Evolutionary conservation across 2,113 vertebrate species (phyloP).

Genomic region (Rafetus swinhoei): DNA sequence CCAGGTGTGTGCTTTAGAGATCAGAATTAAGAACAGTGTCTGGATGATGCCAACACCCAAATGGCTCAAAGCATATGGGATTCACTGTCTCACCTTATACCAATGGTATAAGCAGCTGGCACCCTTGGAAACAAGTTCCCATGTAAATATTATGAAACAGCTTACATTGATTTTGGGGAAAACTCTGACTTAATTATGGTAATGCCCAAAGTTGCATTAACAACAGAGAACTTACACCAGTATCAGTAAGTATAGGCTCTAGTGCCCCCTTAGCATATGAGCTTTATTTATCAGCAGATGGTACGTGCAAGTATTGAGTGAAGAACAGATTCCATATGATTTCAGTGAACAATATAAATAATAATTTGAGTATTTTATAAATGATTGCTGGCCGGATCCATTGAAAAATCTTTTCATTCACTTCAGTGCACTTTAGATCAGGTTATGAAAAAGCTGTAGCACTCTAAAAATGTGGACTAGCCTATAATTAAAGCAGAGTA

Average conservation of each 20-base stretch:
- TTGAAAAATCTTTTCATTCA: neutral
- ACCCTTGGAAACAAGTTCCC: rapidly evolving
- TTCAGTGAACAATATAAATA: neutral
- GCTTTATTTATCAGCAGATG: rapidly evolving
- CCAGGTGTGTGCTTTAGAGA: rapidly evolving
- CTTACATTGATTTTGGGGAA: neutral
- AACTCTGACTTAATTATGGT: rapidly evolving
- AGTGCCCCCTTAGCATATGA: neutral
- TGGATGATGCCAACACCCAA: neutral
- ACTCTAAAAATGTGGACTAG: neutral
- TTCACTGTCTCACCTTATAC: neutral
- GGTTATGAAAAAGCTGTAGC: neutral
- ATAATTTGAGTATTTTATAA: rapidly evolving
- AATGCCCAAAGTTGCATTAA: neutral
- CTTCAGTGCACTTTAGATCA: neutral
- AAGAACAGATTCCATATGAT: neutral
- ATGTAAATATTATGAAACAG: neutral
- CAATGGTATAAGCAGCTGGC: neutral
- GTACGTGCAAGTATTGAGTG: neutral
- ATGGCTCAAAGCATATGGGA: neutral
- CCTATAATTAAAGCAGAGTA: neutral
- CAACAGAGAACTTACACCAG: neutral
- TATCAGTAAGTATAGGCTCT: neutral
- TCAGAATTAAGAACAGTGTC: neutral
- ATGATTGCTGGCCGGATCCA: rapidly evolving